phyloP scores from a whole-genome alignment of 2,888 invertebrate species.

The Metacarcinus magister region DNA sequence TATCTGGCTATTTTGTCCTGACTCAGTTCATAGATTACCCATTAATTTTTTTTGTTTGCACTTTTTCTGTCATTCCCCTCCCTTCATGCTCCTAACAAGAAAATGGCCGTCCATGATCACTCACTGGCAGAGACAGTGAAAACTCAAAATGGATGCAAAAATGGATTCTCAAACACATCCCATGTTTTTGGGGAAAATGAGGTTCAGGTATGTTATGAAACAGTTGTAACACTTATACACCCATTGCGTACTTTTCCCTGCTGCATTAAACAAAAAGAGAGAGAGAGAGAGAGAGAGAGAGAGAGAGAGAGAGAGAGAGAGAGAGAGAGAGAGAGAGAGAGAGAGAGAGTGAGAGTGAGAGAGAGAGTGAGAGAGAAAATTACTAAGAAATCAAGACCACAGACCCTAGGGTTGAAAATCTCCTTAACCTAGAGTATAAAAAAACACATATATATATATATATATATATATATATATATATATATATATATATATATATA shows the following conservation, averaged over 20 bases:
- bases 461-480: too few relatives aligned
- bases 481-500: too few relatives aligned
- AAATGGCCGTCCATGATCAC: slow-evolving; percentile 73
- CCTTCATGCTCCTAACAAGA: slow-evolving; percentile 73
- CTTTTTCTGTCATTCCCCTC: slow-evolving; percentile 66
- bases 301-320: slow-evolving; percentile 43
- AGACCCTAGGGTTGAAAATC: too few relatives aligned
- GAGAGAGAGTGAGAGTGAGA: not conserved
- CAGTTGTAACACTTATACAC: slow-evolving; percentile 43
- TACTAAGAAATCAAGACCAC: not conserved
- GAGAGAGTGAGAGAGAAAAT: slow-evolving; percentile 22
- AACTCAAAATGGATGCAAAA: slow-evolving; percentile 75
- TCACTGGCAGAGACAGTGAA: slow-evolving; percentile 68
- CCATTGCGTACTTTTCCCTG: slow-evolving; percentile 30
- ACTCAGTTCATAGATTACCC: not conserved
- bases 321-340: slow-evolving; percentile 38
- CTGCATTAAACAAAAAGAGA: slow-evolving; percentile 37
- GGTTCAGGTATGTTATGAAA: slow-evolving; percentile 76
- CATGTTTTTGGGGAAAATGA: slow-evolving; percentile 78
- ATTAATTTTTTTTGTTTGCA: slow-evolving; percentile 65
- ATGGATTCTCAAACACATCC: slow-evolving; percentile 77
- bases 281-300: slow-evolving; percentile 43
- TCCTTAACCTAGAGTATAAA: too few relatives aligned
- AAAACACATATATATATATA: too few relatives aligned
- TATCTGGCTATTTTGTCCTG: slow-evolving; percentile 48